Evolutionary conservation across 53 echinoderm and acorn worm species (phyloP), one percentile per base, ranked within the genome.

Genomic region (Astropecten irregularis): DNA sequence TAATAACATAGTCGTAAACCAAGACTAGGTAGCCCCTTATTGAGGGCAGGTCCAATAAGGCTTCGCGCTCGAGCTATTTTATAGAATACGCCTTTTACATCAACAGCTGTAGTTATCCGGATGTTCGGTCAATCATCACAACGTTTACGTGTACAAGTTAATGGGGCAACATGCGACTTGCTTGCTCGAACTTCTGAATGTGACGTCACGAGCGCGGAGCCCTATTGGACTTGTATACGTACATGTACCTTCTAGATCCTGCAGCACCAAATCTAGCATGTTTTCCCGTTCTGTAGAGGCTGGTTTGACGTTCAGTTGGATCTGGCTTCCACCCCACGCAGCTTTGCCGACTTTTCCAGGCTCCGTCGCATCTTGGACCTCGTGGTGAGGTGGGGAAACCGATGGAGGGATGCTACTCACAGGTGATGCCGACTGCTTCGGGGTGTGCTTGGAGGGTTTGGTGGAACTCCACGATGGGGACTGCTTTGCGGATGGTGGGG

Each of bases 211-310:
- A n/a, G n/a, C n/a, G n/a, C n/a, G n/a, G n/a, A n/a, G n/a, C n/a
- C n/a, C n/a, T n/a, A n/a, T n/a, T n/a, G n/a, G n/a, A n/a, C n/a
- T n/a, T n/a, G n/a, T n/a, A n/a, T n/a, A n/a, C n/a, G n/a, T n/a
- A n/a, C n/a, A n/a, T n/a, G 2, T 73, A 94, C 99, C 92, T 81
- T 99, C 99, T 10, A 99, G 71, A 84, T 99, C 99, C 71, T 99
- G 94, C 2, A 99, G 81, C 36, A 91, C 88, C 50, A 99, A 46
- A 84, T 94, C 94, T 21, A 87, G 88, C 49, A 82, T 50, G 84
- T 25, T 86, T 32, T 55, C 84, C 39, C 68, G 84, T 48, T 55
- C 76, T 70, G 2, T 60, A 7, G 61, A 33, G 31, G 60, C 71
- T 0, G 86, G 89, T 33, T 94, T 88, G 83, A 87, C 84, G 85